Base-by-base conservation (phyloP, 1,140 invertebrate genomes). In the Drosophila melanica region DNA sequence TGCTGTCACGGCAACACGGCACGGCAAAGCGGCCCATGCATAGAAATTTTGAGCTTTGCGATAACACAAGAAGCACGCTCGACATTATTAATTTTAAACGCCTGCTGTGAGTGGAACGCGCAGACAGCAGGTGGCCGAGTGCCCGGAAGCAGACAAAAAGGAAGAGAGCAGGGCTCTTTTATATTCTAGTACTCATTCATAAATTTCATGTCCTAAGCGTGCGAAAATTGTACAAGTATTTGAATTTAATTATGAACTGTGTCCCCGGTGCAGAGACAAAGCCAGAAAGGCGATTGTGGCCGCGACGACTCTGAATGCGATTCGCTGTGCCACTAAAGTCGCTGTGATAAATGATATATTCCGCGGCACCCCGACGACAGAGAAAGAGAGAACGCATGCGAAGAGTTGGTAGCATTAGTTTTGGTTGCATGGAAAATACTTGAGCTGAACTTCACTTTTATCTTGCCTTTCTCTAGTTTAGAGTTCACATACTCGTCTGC, bases 171-270 rank as follows among this genome's bases (percentile, higher is more conserved):
- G 12, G 27, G 30, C 9, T 30, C 77, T 74, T 85, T 77, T 79
- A 65, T 79, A 55, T 77, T 71, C 68, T 58, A 53, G 53, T 64
- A 51, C 63, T 84, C 79, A 89, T 87, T 87, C 84, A 87, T 87
- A 87, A 87, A 87, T 87, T 87, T 71, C 73, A 70, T 77, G 79
- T 89, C 84, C 77, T 84, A 89, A 89, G 84, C 76, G 82, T 70
- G 76, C 68, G 76, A 89, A 90, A 87, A 84, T 84, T 69, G 80
- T 75, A 77, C 76, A 84, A 89, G 84, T 85, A 89, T 89, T 89
- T 89, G 77, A 89, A 89, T 89, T 89, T 89, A 89, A 89, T 89
- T 89, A 89, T 90, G 80, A 89, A 84, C 84, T 89, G 54, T 67
- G 67, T 90, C 73, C 77, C 70, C 66, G 50, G 39, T 33, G 44